Conservation (phyloP, 1,140 invertebrate genomes). For the Drosophila arawakana region DNA sequence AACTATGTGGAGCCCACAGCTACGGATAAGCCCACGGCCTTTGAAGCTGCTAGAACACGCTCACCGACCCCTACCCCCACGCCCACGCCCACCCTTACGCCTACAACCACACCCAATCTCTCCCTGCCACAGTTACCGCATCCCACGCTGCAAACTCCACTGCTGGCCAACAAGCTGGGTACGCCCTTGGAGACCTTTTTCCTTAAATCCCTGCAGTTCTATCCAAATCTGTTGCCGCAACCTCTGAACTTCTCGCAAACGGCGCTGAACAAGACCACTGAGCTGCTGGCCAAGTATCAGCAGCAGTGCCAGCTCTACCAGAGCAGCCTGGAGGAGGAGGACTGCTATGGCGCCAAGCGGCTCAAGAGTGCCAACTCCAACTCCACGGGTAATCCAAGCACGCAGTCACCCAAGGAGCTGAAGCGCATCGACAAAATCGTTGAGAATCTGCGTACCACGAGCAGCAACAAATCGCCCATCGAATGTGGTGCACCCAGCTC, state of each 20-base stretch:
- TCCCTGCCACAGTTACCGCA: conserved; percentile 52
- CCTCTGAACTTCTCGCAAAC: conserved; percentile 83
- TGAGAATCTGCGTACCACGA: conserved; percentile 59
- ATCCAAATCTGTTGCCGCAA: conserved; percentile 79
- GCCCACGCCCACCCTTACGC: conserved; percentile 50
- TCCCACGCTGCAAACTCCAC: conserved; percentile 50
- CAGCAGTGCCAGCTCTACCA: conserved; percentile 82
- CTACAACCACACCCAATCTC: conserved; percentile 54
- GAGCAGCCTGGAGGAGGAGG: conserved; percentile 65
- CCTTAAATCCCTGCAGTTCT: conserved; percentile 80
- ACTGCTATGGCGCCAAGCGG: conserved; percentile 61
- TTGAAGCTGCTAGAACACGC: conserved; percentile 55
- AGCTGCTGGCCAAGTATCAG: conserved; percentile 81
- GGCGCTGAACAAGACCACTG: conserved; percentile 78
- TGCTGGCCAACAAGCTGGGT: conserved; percentile 71
- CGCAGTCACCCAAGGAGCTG: conserved; percentile 67
- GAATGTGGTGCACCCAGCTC: conserved; percentile 52
- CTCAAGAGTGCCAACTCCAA: conserved; percentile 38
- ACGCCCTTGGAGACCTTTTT: conserved; percentile 80
- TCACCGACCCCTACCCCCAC: conserved; percentile 57
- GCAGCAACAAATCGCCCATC: conserved; percentile 55
- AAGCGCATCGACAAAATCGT: conserved; percentile 79
- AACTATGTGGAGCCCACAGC: conserved; percentile 42
- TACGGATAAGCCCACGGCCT: conserved; percentile 53
- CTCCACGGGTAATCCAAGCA: not conserved